Conservation (phyloP, 1,140 invertebrate species). For the Drosophila persimilis region DNA sequence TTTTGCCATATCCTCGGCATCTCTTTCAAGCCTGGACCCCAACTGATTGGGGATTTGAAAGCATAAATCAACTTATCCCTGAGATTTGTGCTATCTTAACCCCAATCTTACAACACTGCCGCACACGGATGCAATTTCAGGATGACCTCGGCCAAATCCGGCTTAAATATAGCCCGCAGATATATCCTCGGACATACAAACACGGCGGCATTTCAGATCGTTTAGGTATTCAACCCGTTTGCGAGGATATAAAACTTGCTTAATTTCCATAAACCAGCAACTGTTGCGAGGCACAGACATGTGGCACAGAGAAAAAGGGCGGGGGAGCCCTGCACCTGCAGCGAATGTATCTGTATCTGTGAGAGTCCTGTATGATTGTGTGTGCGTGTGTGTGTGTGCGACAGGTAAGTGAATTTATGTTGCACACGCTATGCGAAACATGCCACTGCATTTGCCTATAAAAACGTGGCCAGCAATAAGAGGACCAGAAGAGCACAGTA, state of each 20-base stretch:
- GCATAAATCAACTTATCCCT: too few relatives aligned
- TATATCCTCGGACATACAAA: too few relatives aligned
- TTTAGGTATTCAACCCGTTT: conserved; percentile 8
- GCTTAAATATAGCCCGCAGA: too few relatives aligned
- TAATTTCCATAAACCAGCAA: conserved; percentile 67
- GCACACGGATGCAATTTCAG: too few relatives aligned
- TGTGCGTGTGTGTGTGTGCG: conserved; percentile 47
- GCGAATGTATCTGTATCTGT: conserved; percentile 4
- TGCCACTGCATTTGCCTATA: conserved; percentile 75
- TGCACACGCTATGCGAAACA: conserved; percentile 75
- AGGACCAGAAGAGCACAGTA: conserved; percentile 24
- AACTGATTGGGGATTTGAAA: too few relatives aligned
- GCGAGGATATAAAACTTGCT: conserved; percentile 45
- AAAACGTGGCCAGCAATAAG: conserved; percentile 45
- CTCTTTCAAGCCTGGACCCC: too few relatives aligned
- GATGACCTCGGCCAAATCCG: too few relatives aligned
- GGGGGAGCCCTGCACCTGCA: conserved; percentile 6
- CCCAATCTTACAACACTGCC: too few relatives aligned
- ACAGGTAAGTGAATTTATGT: conserved; percentile 76
- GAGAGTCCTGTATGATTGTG: conserved; percentile 11
- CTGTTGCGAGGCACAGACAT: conserved; percentile 50
- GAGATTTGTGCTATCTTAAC: too few relatives aligned
- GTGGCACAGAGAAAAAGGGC: conserved; percentile 4
- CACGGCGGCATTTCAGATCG: conserved; percentile 8
- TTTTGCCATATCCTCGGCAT: too few relatives aligned